Evolutionary conservation across 2,113 vertebrate genomes (phyloP).

Genomic region (Stomatorhinus ivindoensis): DNA sequence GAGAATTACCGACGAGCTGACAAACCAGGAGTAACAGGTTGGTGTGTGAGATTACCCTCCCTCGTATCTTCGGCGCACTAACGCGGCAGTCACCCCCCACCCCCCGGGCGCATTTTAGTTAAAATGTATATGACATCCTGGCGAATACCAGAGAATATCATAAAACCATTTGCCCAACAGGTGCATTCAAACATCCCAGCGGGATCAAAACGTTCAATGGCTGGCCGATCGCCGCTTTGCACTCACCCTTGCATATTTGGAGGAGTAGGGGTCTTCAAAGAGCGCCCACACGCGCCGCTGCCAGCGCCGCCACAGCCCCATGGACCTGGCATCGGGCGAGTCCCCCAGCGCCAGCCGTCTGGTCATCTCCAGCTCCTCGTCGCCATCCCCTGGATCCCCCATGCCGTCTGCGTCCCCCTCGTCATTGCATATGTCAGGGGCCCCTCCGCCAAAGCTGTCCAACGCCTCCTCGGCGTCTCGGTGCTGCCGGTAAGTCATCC

Average conservation of each 20-base stretch:
- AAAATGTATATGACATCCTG: background rate
- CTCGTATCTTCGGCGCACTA: background rate
- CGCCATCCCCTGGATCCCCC: slow-evolving; percentile 70
- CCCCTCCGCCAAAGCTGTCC: slow-evolving; percentile 80
- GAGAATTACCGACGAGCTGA: background rate
- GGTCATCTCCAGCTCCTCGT: slow-evolving; percentile 82
- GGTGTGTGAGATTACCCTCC: background rate
- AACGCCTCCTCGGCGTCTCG: slow-evolving; percentile 84
- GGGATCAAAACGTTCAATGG: background rate
- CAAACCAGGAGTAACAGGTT: background rate
- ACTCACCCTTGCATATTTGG: slow-evolving; percentile 84
- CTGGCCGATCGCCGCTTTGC: background rate
- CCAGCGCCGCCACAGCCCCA: slow-evolving; percentile 76
- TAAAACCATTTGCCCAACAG: background rate
- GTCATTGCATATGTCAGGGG: slow-evolving; percentile 65
- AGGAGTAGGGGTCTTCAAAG: slow-evolving; percentile 88
- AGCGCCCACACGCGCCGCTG: slow-evolving; percentile 81
- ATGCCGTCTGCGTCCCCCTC: slow-evolving; percentile 64
- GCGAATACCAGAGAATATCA: background rate
- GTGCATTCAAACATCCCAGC: background rate
- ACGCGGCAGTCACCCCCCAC: background rate
- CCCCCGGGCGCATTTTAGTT: background rate
- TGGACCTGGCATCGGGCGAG: slow-evolving; percentile 69
- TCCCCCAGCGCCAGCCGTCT: slow-evolving; percentile 78
- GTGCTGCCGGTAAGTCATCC: slow-evolving; percentile 88